Base-by-base conservation (phyloP, 2,888 invertebrate genomes). In the Teinopalpus imperialis region DNA sequence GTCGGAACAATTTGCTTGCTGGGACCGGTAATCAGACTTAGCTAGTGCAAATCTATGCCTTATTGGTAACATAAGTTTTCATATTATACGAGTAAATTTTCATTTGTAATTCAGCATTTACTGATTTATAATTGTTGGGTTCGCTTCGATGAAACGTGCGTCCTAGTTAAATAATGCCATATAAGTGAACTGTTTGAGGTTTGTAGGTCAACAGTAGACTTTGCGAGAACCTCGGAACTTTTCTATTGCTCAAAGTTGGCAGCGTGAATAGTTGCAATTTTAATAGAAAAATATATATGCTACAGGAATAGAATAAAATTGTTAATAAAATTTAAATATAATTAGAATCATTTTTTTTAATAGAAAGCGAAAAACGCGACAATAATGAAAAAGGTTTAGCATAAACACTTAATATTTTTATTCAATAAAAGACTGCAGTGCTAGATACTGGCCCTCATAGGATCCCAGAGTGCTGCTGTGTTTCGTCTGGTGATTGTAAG, bases 1-100 rank as follows among this genome's bases (percentile, higher is more conserved):
- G 54, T 51, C 49, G 43, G 54, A 52, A 55, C 61, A 64, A 64
- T 66, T 69, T 66, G 61, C 59, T 61, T 60, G 56, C 46, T 57
- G 57, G 51, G 56, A 53, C 52, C 54, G 41, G 51, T 57, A 61
- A 60, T 61, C 51, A 54, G 54, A 57, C 52, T 60, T 44, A 47
- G 49, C 48, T 36, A 48, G 36, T 50, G 46, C 50, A 56, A 52
- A 57, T 57, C 52, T 52, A 43, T 46, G 34, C 51, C 39, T 51
- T 57, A 43, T 31, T 41, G 27, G 40, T 39, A 34, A 45, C 39
- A 16, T 36, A 27, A 16, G 42, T 34, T 29, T 35, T 43, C 3
- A 3, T 32, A 32, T 20, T 20, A 32, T 7, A 9, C 8, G 6
- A 20, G 7, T 8, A 12, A 10, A 20, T 3, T 3, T 21, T 10